Evolutionary conservation across 2,797 vertebrate genomes (phyloP), one percentile per base, ranked within the genome.

Genomic region (Pipistrellus pygmaeus): DNA sequence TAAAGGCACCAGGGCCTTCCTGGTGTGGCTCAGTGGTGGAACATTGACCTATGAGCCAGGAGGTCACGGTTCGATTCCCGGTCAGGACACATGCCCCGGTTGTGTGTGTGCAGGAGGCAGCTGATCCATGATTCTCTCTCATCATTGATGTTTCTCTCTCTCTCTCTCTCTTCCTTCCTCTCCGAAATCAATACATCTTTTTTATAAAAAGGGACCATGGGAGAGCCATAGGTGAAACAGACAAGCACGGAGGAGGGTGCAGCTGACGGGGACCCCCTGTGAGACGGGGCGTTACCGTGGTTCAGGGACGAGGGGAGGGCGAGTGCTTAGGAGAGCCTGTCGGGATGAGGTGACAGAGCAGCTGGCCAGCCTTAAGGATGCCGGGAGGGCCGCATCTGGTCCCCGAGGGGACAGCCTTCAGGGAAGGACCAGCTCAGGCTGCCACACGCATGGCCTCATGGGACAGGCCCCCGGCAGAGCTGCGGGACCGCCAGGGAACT

Each of bases 381-480:
- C 62, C 15, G n/a, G 20, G 20, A 8, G 20, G 6, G 7, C 51
- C 18, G 15, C 7, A 53, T 38, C 38, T 38, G 48, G 17, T 8
- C 53, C 69, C 64, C 23, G 10, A 4, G 62, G 41, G 2, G 30
- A 35, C 17, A 32, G 35, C 14, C 46, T 66, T 81, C 35, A 25
- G 62, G 21, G 82, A 27, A 69, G 17, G 66, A 46, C 0, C 3
- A 6, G 53, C 32, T 77, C 46, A 11, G 71, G 0, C 10, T 15
- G 23, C 76, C 2, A 1, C 15, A 8, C 0, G 1, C 30, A 3
- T 15, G 30, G 30, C 6, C 18, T 38, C 32, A 6, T 27, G 27
- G 64, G 44, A 77, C 20, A 32, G 5, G 2, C 15, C 15, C 57
- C n/a, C 69, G 8, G 46, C 46, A 66, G 77, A 55, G 38, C 3